Percentiles rank a stretch among this genome's conserved stretches.
Evolutionary conservation across 2,797 vertebrate genomes (phyloP).

Genomic region (Tragelaphus oryx): DNA sequence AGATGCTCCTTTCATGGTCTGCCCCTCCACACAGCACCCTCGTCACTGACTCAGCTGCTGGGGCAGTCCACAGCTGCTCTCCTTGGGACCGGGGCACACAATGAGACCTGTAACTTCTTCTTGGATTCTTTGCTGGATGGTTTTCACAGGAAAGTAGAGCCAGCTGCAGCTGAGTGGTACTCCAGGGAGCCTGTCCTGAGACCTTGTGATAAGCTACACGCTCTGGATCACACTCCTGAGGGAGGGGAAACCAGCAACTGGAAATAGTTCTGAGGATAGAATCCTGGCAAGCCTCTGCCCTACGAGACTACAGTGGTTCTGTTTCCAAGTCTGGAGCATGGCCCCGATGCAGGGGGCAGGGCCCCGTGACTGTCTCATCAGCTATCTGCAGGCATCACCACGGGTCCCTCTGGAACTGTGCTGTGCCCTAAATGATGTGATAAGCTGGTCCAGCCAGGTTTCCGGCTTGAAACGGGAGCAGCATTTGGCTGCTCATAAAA

Average conservation of each 20-base stretch:
- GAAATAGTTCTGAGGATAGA: neutral
- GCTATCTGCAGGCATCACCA: conserved; percentile 41
- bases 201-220: neutral
- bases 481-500: conserved; percentile 41
- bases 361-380: conserved; percentile 48
- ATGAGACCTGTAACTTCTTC: neutral
- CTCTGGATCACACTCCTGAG: neutral
- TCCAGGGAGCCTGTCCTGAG: neutral
- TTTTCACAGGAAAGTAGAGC: neutral
- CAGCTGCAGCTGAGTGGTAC: no score
- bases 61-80: neutral
- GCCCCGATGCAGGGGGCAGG: conserved; percentile 35
- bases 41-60: neutral
- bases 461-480: conserved; percentile 52
- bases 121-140: neutral
- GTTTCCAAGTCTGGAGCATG: conserved; percentile 39
- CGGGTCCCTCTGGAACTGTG: conserved; percentile 16
- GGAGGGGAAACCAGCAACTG: neutral
- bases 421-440: conserved; percentile 45
- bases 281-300: conserved; percentile 51
- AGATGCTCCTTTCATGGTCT: neutral
- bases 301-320: conserved; percentile 52
- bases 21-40: neutral
- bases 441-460: conserved; percentile 42
- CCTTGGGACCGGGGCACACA: neutral